Evolutionary conservation across 2,797 vertebrate species (phyloP), one percentile per base, ranked within the genome.

Genomic region (Thamnophis elegans): DNA sequence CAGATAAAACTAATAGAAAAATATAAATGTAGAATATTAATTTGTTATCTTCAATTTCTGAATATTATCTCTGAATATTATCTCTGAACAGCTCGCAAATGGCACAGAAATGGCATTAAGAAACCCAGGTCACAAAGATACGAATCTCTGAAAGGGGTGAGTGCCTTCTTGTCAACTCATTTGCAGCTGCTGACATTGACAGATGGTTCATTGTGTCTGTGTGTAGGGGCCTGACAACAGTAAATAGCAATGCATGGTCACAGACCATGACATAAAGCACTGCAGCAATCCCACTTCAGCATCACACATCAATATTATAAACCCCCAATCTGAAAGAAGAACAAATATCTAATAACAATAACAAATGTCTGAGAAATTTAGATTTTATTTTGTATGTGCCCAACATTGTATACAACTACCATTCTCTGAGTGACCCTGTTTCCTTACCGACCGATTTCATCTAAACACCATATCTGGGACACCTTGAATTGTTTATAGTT

Each of bases 31-130:
- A 55, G 10, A 26, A 12, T 88, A 78, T 32, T 8, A 9, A 18
- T n/a, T 42, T 56, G 55, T 82, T 86, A 20, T 89, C 59, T n/a
- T 89, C 32, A 68, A 4, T 12, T 2, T 7, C 87, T 2, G 6
- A 92, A 82, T 60, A 1, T 88, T 0, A 0, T 95, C 8, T 92
- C 88, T 59, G 22, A 42, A 0, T n/a, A n/a, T n/a, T 0, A 0
- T 95, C 8, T 92, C 88, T 59, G 22, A 42, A 0, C 94, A 99
- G 99, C 99, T 89, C 98, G 99, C 60, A 99, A 99, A 96, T 98
- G 98, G 98, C 99, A 99, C 97, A 98, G 99, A 95, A 99, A 99
- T 87, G 99, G 99, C 95, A 99, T 99, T 97, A 99, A 99, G 98
- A 99, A 99, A 96, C 99, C 99, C 65, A 97, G 96, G 47, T 98